Evolutionary conservation across 2,888 invertebrate species (phyloP), one percentile per base, ranked within the genome.

Genomic region (Morpho helenor): DNA sequence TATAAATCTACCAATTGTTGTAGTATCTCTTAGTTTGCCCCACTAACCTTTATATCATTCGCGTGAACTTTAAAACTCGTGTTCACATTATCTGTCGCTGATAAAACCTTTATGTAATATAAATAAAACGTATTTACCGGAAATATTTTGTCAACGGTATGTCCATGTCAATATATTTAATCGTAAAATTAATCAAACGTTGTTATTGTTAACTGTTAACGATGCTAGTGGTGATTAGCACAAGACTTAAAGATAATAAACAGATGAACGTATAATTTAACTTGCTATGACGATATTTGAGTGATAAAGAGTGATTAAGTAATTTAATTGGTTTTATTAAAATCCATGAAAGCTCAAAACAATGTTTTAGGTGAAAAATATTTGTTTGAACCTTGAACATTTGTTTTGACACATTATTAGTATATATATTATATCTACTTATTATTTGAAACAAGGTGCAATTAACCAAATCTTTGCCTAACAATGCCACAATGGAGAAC

Each of bases 41-140:
- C 75, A 81, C 75, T 86, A 74, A 82, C 84, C 83, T 77, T 73
- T 73, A 75, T 80, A 77, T 77, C 75, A 50, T 60, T 57, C 59
- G 56, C 43, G 51, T 55, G 57, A 41, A 56, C 56, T 62, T 55
- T 45, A 47, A 56, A 54, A 54, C 56, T 51, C 57, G 22, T 16
- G 52, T 54, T 23, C 56, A 48, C 40, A 48, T 52, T 60, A 62
- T 64, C 61, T 46, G 44, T 22, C 7, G 46, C 10, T 57, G 57
- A 64, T 64, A 62, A 64, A 45, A 45, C 52, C 47, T 57, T 59
- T 58, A 52, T 60, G 57, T 62, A 60, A 59, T 56, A 52, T 51
- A 49, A 56, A 56, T 61, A 64, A 59, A 53, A 52, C 43, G 7
- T 39, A 42, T 23, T 60, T 60, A 53, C 59, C 61, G 60, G 23